Percentiles rank a stretch among this genome's conserved stretches.
Evolutionary conservation across 2,888 invertebrate genomes (phyloP).

Genomic region (Meiosimyza platycephala): DNA sequence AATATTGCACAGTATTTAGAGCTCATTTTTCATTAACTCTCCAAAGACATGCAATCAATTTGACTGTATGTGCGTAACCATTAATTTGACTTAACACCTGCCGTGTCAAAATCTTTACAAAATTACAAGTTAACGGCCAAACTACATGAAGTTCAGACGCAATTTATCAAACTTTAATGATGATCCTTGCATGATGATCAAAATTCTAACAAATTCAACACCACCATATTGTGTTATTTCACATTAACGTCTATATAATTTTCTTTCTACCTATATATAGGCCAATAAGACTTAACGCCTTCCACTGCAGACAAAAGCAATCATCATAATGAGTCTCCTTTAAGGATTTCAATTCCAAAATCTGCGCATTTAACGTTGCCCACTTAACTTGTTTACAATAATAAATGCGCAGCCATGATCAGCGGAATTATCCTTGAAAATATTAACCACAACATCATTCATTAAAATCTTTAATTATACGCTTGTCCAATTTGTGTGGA

Average conservation of each 20-base stretch:
- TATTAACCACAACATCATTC: not conserved
- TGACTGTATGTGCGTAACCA: not conserved
- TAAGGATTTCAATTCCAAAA: not conserved
- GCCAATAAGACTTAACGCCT: constrained; percentile 18
- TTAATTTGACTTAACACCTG: constrained; percentile 29
- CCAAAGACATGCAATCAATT: no score
- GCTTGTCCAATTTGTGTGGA: not conserved
- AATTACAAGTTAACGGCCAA: not conserved
- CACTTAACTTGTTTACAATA: constrained; percentile 29
- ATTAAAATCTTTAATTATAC: constrained; percentile 6
- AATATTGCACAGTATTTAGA: not conserved
- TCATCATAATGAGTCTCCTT: constrained; percentile 3
- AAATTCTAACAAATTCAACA: not conserved
- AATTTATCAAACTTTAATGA: constrained; percentile 23
- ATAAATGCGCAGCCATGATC: constrained; percentile 26
- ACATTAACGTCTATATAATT: no score
- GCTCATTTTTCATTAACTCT: no score
- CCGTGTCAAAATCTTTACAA: not conserved
- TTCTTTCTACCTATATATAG: not conserved
- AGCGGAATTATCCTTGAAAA: not conserved
- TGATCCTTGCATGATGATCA: not conserved
- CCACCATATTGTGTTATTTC: not conserved
- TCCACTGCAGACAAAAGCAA: constrained; percentile 14
- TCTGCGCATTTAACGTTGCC: not conserved
- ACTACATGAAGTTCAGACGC: not conserved